Percentiles rank a stretch among this genome's conserved stretches.
Conservation (phyloP, 2,888 invertebrate genomes). For the Chamaedrilus cognettii region DNA sequence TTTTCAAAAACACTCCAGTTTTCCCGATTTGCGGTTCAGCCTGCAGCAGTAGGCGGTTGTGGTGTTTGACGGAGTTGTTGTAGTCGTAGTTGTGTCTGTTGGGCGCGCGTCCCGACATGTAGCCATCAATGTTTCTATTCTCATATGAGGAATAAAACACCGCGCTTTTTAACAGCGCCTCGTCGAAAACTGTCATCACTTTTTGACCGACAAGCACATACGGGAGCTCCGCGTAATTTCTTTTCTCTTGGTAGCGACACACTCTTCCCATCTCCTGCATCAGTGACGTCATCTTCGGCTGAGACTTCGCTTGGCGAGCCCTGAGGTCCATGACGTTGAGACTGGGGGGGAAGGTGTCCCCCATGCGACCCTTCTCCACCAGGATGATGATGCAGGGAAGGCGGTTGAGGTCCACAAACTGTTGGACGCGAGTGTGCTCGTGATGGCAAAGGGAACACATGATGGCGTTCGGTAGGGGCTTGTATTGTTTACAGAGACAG, state of each 20-base stretch:
- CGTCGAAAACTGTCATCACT: background rate
- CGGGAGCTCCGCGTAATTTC: background rate
- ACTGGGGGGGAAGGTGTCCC: constrained; percentile 25
- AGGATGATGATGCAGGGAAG: too few relatives aligned
- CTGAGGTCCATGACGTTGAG: constrained; percentile 28
- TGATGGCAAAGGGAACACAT: constrained; percentile 19
- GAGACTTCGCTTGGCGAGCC: background rate
- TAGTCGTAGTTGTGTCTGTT: constrained; percentile 5
- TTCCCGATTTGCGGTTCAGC: too few relatives aligned
- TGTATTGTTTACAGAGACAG: constrained; percentile 2
- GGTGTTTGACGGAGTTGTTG: constrained; percentile 8
- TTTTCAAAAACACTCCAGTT: constrained; percentile 24
- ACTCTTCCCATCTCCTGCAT: constrained; percentile 23
- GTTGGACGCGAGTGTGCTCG: constrained; percentile 12
- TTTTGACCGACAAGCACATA: constrained; percentile 19
- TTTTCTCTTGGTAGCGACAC: constrained; percentile 22
- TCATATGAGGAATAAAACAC: background rate
- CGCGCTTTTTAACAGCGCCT: constrained; percentile 6
- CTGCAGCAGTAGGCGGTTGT: constrained; percentile 18
- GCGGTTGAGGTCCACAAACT: constrained; percentile 24
- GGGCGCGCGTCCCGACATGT: constrained; percentile 4
- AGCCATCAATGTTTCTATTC: background rate
- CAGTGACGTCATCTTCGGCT: constrained; percentile 5
- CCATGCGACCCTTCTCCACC: too few relatives aligned
- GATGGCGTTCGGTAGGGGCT: background rate